Conservation (phyloP, 2,797 vertebrate genomes). For the Phalanger gymnotis region DNA sequence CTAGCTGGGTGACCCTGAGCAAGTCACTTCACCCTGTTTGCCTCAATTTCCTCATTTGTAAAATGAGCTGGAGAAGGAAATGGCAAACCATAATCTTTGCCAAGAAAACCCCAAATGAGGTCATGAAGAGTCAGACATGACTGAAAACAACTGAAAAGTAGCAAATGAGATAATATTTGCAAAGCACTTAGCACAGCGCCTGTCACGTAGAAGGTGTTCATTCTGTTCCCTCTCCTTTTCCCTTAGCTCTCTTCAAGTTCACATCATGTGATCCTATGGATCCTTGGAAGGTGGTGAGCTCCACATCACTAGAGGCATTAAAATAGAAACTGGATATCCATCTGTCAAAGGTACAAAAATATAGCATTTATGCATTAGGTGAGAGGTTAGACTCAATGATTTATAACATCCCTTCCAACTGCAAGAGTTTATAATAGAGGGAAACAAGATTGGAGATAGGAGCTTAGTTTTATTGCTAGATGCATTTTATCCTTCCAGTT, state of each 20-base stretch:
- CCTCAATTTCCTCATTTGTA: background rate
- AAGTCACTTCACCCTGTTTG: background rate
- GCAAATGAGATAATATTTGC: background rate
- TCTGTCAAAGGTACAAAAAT: constrained; percentile 3
- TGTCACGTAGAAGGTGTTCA: background rate
- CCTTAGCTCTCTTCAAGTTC: background rate
- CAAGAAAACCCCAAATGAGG: background rate
- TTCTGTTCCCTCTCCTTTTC: background rate
- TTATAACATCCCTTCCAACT: background rate
- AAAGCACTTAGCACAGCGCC: background rate
- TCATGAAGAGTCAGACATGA: background rate
- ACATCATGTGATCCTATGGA: background rate
- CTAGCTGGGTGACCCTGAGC: too few species aligned
- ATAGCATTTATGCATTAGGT: constrained; percentile 41
- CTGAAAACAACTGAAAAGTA: background rate
- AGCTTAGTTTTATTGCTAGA: background rate
- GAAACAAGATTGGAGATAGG: background rate
- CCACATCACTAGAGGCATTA: background rate
- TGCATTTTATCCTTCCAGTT: background rate
- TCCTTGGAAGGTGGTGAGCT: background rate
- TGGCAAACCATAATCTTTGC: background rate
- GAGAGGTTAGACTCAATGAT: background rate
- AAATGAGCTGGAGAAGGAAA: background rate
- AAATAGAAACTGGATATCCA: background rate
- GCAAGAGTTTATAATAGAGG: background rate